These are phyloP conservation scores for Chloroceryle amazona DNA, from an alignment of 2,797 vertebrate species.

Conservation along the genomic window DNA sequence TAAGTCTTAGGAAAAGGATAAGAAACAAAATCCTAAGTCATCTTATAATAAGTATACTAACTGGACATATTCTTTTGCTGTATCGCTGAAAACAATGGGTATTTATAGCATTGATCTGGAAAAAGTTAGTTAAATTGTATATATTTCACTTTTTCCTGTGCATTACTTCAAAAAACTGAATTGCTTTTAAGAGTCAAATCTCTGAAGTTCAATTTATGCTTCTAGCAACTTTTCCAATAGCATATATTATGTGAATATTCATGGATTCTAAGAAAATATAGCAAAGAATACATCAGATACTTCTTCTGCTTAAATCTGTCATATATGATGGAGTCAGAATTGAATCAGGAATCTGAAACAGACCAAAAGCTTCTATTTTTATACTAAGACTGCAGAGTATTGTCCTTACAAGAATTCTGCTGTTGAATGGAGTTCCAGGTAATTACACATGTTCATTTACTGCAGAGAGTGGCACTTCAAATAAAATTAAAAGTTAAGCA, in stretches of 20 bases:
- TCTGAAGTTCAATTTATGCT: background rate
- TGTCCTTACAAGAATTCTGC: background rate
- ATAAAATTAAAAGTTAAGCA: background rate
- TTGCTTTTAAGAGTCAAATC: constrained; percentile 23
- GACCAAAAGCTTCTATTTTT: background rate
- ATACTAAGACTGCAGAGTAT: background rate
- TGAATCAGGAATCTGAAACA: background rate
- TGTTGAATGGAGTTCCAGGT: background rate
- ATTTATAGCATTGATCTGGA: background rate
- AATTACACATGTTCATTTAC: background rate
- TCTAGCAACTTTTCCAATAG: background rate
- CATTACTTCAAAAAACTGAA: constrained; percentile 15
- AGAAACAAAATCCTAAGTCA: background rate
- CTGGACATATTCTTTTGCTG: background rate
- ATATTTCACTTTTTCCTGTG: background rate
- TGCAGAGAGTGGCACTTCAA: background rate
- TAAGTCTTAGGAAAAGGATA: background rate
- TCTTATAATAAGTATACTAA: background rate
- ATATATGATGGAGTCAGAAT: background rate
- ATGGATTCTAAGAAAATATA: background rate
- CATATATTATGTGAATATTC: constrained; percentile 32
- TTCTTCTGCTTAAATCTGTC: background rate
- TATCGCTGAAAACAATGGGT: background rate
- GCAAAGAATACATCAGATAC: background rate
- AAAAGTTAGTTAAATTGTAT: constrained; percentile 6